A percentile compares a stretch with the other conserved stretches of the same genome.
Evolutionary conservation across 1,140 invertebrate genomes (phyloP).

Genomic region (Coenobita brevimanus): DNA sequence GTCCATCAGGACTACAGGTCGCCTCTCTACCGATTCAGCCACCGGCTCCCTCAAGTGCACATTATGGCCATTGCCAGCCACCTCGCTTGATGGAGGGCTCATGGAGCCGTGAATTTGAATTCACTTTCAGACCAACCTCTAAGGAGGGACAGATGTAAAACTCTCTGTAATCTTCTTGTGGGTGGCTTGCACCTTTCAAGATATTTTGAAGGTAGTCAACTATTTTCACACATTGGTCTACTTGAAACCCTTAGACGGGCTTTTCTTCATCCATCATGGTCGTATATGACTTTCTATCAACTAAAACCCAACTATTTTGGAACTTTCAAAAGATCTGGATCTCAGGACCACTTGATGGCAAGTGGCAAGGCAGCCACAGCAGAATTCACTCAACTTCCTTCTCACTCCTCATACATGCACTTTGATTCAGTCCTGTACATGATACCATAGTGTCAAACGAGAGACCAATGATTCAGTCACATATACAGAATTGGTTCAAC

Average conservation of each 20-base stretch:
- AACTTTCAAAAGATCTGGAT: background rate
- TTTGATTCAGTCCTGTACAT: too few species aligned
- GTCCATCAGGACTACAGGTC: too few species aligned
- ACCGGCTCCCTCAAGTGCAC: too few species aligned
- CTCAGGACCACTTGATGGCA: background rate
- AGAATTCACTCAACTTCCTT: background rate
- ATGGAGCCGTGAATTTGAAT: background rate
- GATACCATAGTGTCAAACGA: too few species aligned
- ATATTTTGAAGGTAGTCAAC: background rate
- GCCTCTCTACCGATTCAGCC: too few species aligned
- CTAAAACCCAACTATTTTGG: background rate
- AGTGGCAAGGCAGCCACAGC: background rate
- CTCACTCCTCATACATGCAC: too few species aligned
- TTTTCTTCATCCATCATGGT: slow-evolving; percentile 1
- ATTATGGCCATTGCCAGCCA: background rate
- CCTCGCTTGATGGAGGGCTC: background rate
- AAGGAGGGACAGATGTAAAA: background rate
- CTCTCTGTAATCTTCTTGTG: background rate
- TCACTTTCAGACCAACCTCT: background rate
- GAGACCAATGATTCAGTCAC: too few species aligned
- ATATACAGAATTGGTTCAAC: too few species aligned
- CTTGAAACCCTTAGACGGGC: background rate
- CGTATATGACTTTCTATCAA: background rate
- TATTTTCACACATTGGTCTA: background rate
- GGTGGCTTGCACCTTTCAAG: background rate